These are phyloP conservation scores for Leptogaster cylindrica DNA, from an alignment of 2,888 invertebrate genomes.

Conservation along the genomic window DNA sequence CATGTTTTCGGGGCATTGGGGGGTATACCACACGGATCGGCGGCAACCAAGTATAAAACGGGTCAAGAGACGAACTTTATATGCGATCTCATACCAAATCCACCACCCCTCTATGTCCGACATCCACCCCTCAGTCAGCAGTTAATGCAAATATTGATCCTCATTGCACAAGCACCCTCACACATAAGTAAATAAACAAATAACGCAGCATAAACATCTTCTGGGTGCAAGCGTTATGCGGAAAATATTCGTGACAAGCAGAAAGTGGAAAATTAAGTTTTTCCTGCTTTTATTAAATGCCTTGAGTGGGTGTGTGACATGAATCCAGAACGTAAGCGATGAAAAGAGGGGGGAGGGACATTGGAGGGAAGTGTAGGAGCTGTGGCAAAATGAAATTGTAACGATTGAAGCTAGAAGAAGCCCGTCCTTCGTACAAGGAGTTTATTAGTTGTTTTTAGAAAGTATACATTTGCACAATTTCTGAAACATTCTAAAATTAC, in stretches of 20 bases:
- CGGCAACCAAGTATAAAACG: conserved; percentile 4
- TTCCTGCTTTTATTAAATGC: background rate
- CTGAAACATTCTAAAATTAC: no score
- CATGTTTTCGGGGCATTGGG: no score
- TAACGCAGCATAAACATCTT: conserved; percentile 8
- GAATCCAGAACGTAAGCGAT: no score
- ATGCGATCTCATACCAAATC: background rate
- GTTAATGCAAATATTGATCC: conserved; percentile 37
- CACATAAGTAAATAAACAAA: conserved; percentile 27
- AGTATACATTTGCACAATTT: no score
- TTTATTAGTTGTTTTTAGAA: no score
- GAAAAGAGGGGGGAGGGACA: no score
- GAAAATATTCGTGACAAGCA: conserved; percentile 16
- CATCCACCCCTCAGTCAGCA: background rate
- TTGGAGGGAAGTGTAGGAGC: no score
- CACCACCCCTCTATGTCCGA: background rate
- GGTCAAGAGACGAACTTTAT: conserved; percentile 18
- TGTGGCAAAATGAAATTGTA: no score
- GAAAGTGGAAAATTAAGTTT: conserved; percentile 22
- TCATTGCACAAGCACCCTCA: background rate
- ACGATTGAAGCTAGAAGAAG: no score
- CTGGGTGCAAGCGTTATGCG: conserved; percentile 21
- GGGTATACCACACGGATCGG: background rate
- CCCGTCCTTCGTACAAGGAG: no score
- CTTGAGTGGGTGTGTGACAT: background rate